A percentile compares a stretch with the other conserved stretches of the same genome.
Evolutionary conservation across 1,140 invertebrate species (phyloP).

Genomic region (Fopius arisanus): DNA sequence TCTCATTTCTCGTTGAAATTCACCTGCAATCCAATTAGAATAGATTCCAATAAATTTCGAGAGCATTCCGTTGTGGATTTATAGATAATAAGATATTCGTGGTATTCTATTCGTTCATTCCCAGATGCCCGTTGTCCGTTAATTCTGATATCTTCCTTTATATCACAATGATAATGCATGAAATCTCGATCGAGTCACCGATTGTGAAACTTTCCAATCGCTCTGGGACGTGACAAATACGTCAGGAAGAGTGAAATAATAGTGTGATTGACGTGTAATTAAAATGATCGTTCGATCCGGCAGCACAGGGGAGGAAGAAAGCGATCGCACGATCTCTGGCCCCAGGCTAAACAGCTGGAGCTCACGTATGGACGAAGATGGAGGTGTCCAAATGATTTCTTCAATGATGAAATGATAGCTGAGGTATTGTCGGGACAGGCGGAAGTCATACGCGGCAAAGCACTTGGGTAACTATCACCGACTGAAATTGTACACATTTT

Average conservation of each 20-base stretch:
- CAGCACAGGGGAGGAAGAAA: slow-evolving; percentile 58
- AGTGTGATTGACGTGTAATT: slow-evolving; percentile 15
- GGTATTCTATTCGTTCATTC: not conserved
- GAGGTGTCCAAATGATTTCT: slow-evolving; percentile 78
- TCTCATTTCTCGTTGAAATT: too few relatives aligned
- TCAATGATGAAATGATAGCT: slow-evolving; percentile 80
- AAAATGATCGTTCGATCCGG: slow-evolving; percentile 31
- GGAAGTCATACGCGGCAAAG: slow-evolving; percentile 78
- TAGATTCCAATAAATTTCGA: too few relatives aligned
- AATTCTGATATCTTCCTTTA: not conserved
- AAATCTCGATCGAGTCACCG: not conserved
- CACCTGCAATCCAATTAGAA: too few relatives aligned
- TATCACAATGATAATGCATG: not conserved
- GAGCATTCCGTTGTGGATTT: too few relatives aligned
- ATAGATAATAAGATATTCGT: not conserved
- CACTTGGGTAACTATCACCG: slow-evolving; percentile 67
- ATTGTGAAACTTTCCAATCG: not conserved
- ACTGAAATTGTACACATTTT: too few relatives aligned
- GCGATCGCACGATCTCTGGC: slow-evolving; percentile 59
- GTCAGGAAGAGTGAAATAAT: not conserved
- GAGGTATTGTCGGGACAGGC: slow-evolving; percentile 78
- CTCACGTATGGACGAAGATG: slow-evolving; percentile 72
- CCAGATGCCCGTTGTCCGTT: not conserved
- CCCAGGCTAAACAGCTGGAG: slow-evolving; percentile 63
- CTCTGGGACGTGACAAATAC: not conserved